Base-by-base conservation (phyloP, 2,113 vertebrate genomes). In the Planiliza haematocheilus region DNA sequence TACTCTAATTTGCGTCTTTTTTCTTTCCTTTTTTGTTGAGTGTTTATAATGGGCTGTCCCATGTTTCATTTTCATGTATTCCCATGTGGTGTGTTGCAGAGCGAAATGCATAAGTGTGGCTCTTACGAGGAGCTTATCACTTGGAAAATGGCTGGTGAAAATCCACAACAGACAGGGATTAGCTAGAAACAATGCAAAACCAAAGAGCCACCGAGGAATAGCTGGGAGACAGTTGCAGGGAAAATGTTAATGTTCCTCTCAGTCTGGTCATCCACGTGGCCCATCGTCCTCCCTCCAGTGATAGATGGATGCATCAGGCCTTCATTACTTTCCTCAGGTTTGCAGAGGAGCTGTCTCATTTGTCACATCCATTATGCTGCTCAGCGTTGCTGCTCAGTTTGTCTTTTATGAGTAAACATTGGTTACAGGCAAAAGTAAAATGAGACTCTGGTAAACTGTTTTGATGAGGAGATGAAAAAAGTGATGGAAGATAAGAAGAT, bases 351-450 rank as follows among this genome's bases (percentile, higher is more conserved):
- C 57, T 2, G 21, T 49, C 43, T 66, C 60, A 49, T 55, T 55
- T 8, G 21, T 50, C 72, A 43, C 39, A 41, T 42, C 16, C 41
- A 21, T 41, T 48, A 24, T n/a, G 14, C 37, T 41, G 36, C 24
- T 30, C 24, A 30, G 24, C 24, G 24, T 30, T 5, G 24, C 24
- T 45, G 14, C 18, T 57, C 42, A 45, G 10, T 38, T 20, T 60
- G 39, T 60, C 46, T 60, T 56, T 5, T 42, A 4, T 13, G 37
- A 68, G 56, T 51, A 55, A 61, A 67, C 18, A 1, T 61, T 53
- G 17, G 24, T 53, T 17, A 43, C 37, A 68, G 46, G 36, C 8
- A 11, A n/a, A 53, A 46, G 4, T 41, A 53, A 46, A 53, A 61
- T 20, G 20, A 34, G 20, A 13, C 10, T 36, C 8, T 6, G 2